These are phyloP conservation scores for Hippocampus kuda DNA, from an alignment of 2,797 vertebrate genomes.

Conservation along the genomic window DNA sequence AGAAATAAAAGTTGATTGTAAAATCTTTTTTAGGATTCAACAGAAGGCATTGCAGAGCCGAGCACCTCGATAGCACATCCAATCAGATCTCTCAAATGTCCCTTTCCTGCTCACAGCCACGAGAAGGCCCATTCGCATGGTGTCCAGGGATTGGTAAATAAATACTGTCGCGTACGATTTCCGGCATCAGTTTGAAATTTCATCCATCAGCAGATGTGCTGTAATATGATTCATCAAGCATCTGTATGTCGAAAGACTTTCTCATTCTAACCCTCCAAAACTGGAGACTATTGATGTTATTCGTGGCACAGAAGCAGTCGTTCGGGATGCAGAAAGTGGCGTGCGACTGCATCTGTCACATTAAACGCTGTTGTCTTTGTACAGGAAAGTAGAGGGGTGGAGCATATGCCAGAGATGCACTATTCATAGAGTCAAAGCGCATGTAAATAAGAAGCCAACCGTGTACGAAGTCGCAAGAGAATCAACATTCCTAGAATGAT, in stretches of 20 bases:
- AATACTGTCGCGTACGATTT: not conserved
- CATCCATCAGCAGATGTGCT: not conserved
- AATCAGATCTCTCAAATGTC: too few species aligned
- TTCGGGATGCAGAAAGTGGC: not conserved
- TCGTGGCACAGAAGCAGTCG: not conserved
- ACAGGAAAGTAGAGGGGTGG: not conserved
- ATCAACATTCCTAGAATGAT: not conserved
- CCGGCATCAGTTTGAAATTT: not conserved
- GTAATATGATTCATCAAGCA: not conserved
- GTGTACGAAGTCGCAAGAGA: not conserved
- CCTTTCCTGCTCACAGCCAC: too few species aligned
- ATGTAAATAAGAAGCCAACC: not conserved
- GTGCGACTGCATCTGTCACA: not conserved
- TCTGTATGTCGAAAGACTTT: not conserved
- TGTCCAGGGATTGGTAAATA: not conserved
- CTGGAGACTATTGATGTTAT: not conserved
- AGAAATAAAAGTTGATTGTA: too few species aligned
- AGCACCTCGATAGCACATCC: too few species aligned
- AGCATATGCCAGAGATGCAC: not conserved
- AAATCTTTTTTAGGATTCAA: too few species aligned
- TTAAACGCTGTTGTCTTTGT: constrained; percentile 3
- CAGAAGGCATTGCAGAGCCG: too few species aligned
- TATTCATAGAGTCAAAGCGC: constrained; percentile 1
- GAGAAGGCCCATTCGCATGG: not conserved
- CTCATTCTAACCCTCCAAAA: not conserved